Base-by-base conservation (phyloP, 2,888 invertebrate genomes). In the Elysia crispata region DNA sequence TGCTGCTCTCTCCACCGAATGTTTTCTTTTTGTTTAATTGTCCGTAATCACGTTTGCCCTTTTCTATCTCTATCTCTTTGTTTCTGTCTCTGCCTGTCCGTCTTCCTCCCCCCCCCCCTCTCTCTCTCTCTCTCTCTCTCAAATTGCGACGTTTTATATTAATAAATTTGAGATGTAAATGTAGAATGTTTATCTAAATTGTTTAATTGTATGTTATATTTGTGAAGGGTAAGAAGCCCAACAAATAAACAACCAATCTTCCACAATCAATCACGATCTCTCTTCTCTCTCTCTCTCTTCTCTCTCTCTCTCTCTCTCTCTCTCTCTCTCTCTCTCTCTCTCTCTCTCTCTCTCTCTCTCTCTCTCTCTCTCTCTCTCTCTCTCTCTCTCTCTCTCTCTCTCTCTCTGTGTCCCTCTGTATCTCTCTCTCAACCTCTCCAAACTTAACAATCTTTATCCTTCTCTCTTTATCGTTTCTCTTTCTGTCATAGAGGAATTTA, bases 241-340 rank as follows among this genome's bases (percentile, higher is more conserved):
- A 64, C 64, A 69, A 11, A 69, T 6, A 30, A 11, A 30, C 15
- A 31, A 23, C 30, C 13, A 28, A 18, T 54, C 11, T 73, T 25
- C 23, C 73, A 23, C 50, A 11, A 1, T 73, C 50, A 50, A 1
- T 73, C 73, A 49, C 50, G 41, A 3, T 73, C 49, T 73, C 73
- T 73, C 73, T 50, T 20, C 31, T 50, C 30, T 49, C 30, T 13
- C 49, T 49, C 49, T 49, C 49, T 13, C 49, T 49, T 67, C 28
- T 67, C 69, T 69, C 69, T 69, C 33, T 69, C 69, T 69, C 69
- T 69, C 18, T 69, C 31, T 69, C 69, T 69, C 33, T 69, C 31
- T 69, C 69, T 69, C 33, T 31, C 30, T 30, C 69, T 73, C 28
- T 73, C 28, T 73, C 11, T 54, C n/a, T 73, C 11, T 54, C 50